Evolutionary conservation across 2,797 vertebrate genomes (phyloP).

Genomic region (Ciconia nigra): DNA sequence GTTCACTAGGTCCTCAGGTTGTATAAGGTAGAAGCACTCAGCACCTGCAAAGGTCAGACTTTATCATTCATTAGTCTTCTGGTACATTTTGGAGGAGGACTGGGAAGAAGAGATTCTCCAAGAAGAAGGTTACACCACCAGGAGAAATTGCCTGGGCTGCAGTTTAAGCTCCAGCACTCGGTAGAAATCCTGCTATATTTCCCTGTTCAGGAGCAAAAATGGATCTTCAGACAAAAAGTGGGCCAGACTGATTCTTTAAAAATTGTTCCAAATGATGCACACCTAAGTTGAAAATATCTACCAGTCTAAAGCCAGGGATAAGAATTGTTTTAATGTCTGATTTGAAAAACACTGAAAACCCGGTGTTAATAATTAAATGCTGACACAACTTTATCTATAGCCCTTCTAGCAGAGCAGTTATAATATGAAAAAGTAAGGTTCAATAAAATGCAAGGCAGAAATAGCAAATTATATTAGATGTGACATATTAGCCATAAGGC

Average conservation of each 20-base stretch:
- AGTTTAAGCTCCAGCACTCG: background rate
- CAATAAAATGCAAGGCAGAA: conserved; percentile 66
- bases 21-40: background rate
- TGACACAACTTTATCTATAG: conserved; percentile 57
- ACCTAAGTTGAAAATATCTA: background rate
- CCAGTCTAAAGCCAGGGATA: background rate
- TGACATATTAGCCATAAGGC: conserved; percentile 65
- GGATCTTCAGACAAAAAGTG: background rate
- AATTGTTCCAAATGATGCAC: background rate
- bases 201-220: background rate
- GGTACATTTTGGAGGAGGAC: background rate
- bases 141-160: background rate
- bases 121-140: background rate
- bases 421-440: conserved; percentile 66
- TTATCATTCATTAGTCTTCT: background rate
- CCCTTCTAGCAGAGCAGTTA: conserved; percentile 45
- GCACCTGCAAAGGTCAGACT: background rate
- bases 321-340: conserved; percentile 26
- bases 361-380: conserved; percentile 58
- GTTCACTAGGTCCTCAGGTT: background rate
- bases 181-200: background rate
- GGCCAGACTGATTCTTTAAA: background rate
- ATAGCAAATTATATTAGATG: conserved; percentile 68
- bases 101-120: background rate
- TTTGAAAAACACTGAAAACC: conserved; percentile 61